A percentile compares a stretch with the other conserved stretches of the same genome.
These are phyloP conservation scores for Panzeria rudis DNA, from an alignment of 2,888 invertebrate genomes.

Conservation along the genomic window DNA sequence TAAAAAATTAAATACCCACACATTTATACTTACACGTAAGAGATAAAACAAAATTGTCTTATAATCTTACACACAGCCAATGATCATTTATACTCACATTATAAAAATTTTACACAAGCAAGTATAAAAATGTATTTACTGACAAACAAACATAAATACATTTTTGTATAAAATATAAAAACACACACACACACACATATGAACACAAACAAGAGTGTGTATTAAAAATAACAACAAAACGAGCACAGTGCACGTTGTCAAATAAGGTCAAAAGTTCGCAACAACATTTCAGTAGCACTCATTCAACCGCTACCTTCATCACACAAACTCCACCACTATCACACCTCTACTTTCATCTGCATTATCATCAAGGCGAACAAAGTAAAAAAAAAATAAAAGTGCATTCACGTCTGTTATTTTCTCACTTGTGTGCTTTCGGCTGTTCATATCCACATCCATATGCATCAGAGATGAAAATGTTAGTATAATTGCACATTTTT, in stretches of 20 bases:
- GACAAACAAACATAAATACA: neutral
- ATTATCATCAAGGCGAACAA: conserved; percentile 41
- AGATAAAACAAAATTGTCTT: neutral
- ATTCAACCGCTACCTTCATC: conserved; percentile 22
- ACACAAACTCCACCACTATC: conserved; percentile 3
- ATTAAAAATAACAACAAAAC: conserved; percentile 57
- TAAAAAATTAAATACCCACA: neutral
- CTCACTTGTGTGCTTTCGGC: conserved; percentile 23
- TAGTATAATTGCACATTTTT: conserved; percentile 3
- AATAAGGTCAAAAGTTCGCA: conserved; percentile 82
- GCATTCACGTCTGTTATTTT: conserved; percentile 5
- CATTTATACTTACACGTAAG: conserved; percentile 1
- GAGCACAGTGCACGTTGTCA: conserved; percentile 70
- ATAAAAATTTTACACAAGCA: neutral
- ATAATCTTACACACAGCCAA: neutral
- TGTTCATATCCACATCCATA: neutral
- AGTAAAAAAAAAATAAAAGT: conserved; percentile 21
- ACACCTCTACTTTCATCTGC: neutral
- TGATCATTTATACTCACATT: conserved; percentile 1
- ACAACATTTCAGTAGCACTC: conserved; percentile 53
- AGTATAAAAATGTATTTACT: neutral
- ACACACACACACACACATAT: neutral
- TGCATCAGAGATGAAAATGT: conserved; percentile 31
- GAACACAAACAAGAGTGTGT: neutral
- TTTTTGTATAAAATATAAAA: neutral